A percentile compares a stretch with the other conserved stretches of the same genome.
Conservation (phyloP, 2,888 invertebrate species). For the Metellina segmentata region DNA sequence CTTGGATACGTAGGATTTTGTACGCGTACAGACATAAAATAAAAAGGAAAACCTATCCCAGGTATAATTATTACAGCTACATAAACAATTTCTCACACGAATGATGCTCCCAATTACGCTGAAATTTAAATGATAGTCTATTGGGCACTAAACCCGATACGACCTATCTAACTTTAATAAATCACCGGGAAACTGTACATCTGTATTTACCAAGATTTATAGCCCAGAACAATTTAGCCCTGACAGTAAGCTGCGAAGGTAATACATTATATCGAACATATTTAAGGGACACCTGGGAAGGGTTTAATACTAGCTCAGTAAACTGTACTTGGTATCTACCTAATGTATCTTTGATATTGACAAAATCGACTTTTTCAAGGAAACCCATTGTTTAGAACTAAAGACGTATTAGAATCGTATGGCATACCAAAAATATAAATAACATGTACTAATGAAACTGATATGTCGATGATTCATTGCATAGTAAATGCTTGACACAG, state of each 20-base stretch:
- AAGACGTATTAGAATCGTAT: no score
- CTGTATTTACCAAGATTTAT: not conserved
- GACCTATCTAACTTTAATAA: not conserved
- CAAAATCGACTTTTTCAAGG: no score
- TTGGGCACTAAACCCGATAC: not conserved
- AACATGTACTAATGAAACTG: no score
- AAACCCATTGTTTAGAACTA: no score
- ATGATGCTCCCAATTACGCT: not conserved
- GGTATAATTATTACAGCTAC: not conserved
- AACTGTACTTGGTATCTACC: no score
- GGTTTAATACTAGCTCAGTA: not conserved
- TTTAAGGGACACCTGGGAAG: not conserved
- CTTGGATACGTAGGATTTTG: no score
- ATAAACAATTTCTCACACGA: not conserved
- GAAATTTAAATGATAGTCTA: not conserved
- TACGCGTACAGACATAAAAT: no score
- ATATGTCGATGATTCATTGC: no score
- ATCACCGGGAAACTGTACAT: not conserved
- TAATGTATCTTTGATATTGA: no score
- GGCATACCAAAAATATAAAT: no score
- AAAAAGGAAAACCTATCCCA: no score
- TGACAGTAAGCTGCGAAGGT: not conserved
- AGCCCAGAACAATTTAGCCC: not conserved
- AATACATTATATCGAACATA: not conserved
- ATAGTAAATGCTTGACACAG: no score